These are phyloP conservation scores for crab-eating macaque (Macaca fascicularis) DNA, from an alignment of 2,113 vertebrate species.

Conservation along the genomic window T2T-MFA8v1.1 NC_088375.1:101157001-101157500, in stretches of 20 bases:
- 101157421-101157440: neutral
- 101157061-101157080: neutral
- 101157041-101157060: neutral
- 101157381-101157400: neutral
- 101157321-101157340: neutral
- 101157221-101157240: neutral
- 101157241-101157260: neutral
- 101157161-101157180: neutral
- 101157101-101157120: neutral
- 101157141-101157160: neutral
- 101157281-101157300: neutral
- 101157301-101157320: neutral
- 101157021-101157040: neutral
- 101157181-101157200: neutral
- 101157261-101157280: neutral
- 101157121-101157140: neutral
- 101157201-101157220: neutral
- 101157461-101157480: too few species aligned
- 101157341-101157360: neutral
- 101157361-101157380: neutral
- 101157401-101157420: neutral
- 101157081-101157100: neutral
- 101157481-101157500: too few species aligned
- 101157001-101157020: neutral
- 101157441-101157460: neutral